A percentile compares a stretch with the other conserved stretches of the same genome.
phyloP scores from a whole-genome alignment of 2,797 vertebrate genomes.

The Moxostoma hubbsi region DNA sequence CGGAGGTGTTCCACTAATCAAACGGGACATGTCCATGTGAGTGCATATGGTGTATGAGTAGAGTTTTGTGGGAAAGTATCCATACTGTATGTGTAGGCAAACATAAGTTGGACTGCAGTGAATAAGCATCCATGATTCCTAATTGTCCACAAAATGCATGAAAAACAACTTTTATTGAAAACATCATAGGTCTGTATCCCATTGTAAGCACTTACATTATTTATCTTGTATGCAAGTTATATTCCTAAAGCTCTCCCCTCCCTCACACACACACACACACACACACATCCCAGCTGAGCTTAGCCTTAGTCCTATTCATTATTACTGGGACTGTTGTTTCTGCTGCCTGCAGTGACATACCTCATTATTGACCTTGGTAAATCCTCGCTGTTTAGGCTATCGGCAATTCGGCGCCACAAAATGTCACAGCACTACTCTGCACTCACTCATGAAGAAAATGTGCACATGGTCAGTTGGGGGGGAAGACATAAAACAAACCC shows the following conservation, averaged over 20 bases:
- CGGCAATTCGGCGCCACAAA: conserved; percentile 68
- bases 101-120: conserved; percentile 26
- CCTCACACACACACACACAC: conserved; percentile 5
- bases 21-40: conserved; percentile 62
- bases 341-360: conserved; percentile 64
- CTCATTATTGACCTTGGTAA: conserved; percentile 71
- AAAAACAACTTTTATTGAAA: conserved; percentile 26
- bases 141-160: background rate
- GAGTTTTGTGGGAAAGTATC: conserved; percentile 46
- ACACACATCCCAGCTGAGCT: conserved; percentile 40
- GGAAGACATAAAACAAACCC: conserved; percentile 48
- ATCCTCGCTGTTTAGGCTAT: conserved; percentile 71
- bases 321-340: conserved; percentile 64
- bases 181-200: background rate
- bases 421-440: conserved; percentile 64
- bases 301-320: conserved; percentile 65
- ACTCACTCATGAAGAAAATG: conserved; percentile 73
- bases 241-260: background rate
- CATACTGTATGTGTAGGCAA: conserved; percentile 31
- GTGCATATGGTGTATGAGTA: conserved; percentile 33
- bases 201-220: conserved; percentile 28
- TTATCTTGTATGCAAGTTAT: conserved; percentile 3
- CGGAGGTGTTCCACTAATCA: conserved; percentile 74
- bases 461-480: conserved; percentile 60
- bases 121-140: conserved; percentile 10